Evolutionary conservation across 2,888 invertebrate genomes (phyloP).

Genomic region (Plebejus melissa): DNA sequence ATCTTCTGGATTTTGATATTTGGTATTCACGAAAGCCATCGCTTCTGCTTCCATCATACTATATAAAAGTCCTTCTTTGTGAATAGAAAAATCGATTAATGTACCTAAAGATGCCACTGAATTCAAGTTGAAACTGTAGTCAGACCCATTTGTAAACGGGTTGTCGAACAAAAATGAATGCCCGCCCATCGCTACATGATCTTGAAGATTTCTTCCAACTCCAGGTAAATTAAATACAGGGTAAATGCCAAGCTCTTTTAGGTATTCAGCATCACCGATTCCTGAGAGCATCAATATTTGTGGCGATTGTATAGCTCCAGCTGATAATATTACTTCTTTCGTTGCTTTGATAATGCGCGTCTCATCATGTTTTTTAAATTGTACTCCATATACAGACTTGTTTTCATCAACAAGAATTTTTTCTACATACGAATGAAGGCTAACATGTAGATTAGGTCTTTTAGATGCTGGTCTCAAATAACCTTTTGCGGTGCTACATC

Average conservation of each 20-base stretch:
- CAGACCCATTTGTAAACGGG: conserved; percentile 73
- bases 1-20: conserved; percentile 80
- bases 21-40: conserved; percentile 87
- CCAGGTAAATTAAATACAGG: conserved; percentile 82
- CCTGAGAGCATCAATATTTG: conserved; percentile 93
- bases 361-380: conserved; percentile 79
- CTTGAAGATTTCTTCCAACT: conserved; percentile 90
- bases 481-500: conserved; percentile 91
- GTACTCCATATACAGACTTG: conserved; percentile 82
- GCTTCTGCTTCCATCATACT: conserved; percentile 88
- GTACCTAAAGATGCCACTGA: conserved; percentile 80
- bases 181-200: conserved; percentile 90
- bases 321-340: conserved; percentile 90
- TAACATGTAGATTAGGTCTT: conserved; percentile 86
- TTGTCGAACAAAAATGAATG: conserved; percentile 85
- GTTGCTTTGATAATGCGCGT: conserved; percentile 79
- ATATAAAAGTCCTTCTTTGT: conserved; percentile 83
- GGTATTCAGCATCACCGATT: conserved; percentile 83
- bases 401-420: conserved; percentile 82
- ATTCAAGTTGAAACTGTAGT: conserved; percentile 84
- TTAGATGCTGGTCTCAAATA: conserved; percentile 84
- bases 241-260: conserved; percentile 80
- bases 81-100: conserved; percentile 80
- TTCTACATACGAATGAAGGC: conserved; percentile 83
- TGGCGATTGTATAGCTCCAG: conserved; percentile 90